phyloP scores from a whole-genome alignment of 2,113 vertebrate species.

The Thunnus maccoyii region DNA sequence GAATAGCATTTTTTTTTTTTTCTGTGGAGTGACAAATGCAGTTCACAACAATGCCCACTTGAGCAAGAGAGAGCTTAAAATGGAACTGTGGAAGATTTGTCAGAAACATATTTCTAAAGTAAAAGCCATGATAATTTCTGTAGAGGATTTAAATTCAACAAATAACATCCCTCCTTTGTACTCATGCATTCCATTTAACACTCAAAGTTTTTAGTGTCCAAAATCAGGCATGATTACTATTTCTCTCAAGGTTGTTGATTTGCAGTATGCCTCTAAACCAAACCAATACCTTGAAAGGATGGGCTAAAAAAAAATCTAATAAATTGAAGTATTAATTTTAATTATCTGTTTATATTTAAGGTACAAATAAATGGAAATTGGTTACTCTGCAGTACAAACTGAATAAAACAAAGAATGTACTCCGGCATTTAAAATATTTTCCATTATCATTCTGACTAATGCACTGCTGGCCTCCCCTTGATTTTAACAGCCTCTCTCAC shows the following conservation, averaged over 20 bases:
- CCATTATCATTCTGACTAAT: slow-evolving; percentile 49
- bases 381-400: slow-evolving; percentile 12
- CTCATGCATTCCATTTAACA: slow-evolving; percentile 17
- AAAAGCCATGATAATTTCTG: slow-evolving; percentile 6
- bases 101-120: not conserved
- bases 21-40: slow-evolving; percentile 7
- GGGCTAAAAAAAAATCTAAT: not conserved
- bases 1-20: not conserved
- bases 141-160: slow-evolving; percentile 1
- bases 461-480: slow-evolving; percentile 2
- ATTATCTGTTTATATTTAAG: slow-evolving; percentile 23
- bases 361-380: slow-evolving; percentile 23
- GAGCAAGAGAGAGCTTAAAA: slow-evolving; percentile 15
- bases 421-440: slow-evolving; percentile 28
- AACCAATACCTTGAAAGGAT: not conserved
- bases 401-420: slow-evolving; percentile 32
- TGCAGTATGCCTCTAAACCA: slow-evolving; percentile 3
- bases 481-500: slow-evolving; percentile 46
- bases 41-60: slow-evolving; percentile 26
- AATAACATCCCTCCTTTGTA: slow-evolving; percentile 16
- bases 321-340: slow-evolving; percentile 5
- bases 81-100: not conserved
- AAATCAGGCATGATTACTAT: not conserved
- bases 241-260: slow-evolving; percentile 45
- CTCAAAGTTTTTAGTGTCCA: slow-evolving; percentile 27